These are phyloP conservation scores for Volucella zonaria DNA, from an alignment of 2,888 invertebrate species.

Conservation along the genomic window DNA sequence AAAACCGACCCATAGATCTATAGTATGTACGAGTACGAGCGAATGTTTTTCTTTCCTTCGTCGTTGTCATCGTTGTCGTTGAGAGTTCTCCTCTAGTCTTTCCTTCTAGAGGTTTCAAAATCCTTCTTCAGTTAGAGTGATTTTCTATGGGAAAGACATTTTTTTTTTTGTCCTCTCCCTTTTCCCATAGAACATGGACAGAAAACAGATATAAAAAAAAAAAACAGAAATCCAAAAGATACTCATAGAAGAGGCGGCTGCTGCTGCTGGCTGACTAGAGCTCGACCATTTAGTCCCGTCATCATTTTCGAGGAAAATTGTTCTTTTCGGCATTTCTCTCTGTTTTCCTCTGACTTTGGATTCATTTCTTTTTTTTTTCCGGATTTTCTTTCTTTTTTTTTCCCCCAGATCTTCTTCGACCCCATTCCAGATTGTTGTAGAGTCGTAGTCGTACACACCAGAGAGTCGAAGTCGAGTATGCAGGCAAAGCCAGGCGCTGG, in stretches of 20 bases:
- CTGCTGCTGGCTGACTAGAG: conserved; percentile 20
- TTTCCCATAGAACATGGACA: conserved; percentile 3
- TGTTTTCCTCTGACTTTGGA: conserved; percentile 23
- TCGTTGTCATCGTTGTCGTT: conserved; percentile 16
- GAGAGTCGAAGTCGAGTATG: neutral
- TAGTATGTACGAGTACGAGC: conserved; percentile 22
- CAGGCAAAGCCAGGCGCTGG: conserved; percentile 21
- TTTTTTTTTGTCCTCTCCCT: neutral
- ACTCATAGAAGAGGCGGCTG: conserved; percentile 4
- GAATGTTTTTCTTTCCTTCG: conserved; percentile 59
- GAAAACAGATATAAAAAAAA: conserved; percentile 9
- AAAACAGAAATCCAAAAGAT: conserved; percentile 22
- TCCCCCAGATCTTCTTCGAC: conserved; percentile 54
- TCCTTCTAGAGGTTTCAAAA: conserved; percentile 58
- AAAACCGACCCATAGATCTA: conserved; percentile 8
- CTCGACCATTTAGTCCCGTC: conserved; percentile 65
- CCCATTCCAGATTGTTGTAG: conserved; percentile 41
- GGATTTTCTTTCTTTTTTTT: conserved; percentile 10
- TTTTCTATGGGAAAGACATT: conserved; percentile 64
- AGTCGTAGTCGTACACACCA: conserved; percentile 22
- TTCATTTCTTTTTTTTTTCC: conserved; percentile 1
- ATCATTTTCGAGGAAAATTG: conserved; percentile 61
- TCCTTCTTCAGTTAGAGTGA: conserved; percentile 66
- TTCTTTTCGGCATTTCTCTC: conserved; percentile 48
- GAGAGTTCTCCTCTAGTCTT: conserved; percentile 47